A percentile compares a stretch with the other conserved stretches of the same genome.
phyloP scores from a whole-genome alignment of 2,797 vertebrate species.

The Anguilla megastoma region DNA sequence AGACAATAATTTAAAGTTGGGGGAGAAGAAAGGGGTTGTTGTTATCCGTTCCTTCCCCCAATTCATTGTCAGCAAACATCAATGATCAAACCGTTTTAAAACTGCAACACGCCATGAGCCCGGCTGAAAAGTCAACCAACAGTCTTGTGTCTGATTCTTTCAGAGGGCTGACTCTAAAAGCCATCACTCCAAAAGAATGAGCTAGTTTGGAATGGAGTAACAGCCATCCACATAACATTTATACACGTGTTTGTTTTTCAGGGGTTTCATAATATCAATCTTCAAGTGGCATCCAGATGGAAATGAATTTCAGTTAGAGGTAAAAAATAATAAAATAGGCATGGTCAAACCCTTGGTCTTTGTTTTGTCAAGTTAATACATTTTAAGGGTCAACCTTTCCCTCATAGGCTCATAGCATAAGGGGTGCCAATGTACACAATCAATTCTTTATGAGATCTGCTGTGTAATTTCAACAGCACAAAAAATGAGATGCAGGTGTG shows the following conservation, averaged over 20 bases:
- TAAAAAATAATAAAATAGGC: neutral
- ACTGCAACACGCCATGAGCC: neutral
- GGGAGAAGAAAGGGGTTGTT: no score
- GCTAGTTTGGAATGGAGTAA: neutral
- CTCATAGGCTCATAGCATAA: neutral
- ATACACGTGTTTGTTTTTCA: neutral
- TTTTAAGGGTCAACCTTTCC: neutral
- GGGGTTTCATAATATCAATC: neutral
- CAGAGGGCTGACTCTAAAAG: neutral
- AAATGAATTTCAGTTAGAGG: conserved; percentile 7
- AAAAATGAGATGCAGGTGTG: neutral
- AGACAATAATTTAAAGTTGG: neutral
- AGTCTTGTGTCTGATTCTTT: neutral
- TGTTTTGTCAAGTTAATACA: neutral
- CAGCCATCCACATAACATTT: neutral
- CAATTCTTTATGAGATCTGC: neutral
- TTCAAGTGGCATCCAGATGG: neutral
- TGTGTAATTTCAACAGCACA: neutral
- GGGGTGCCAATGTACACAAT: neutral
- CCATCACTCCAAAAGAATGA: neutral
- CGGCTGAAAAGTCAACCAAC: neutral
- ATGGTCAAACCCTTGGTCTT: neutral
- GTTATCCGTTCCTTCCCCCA: neutral
- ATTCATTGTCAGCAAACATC: neutral
- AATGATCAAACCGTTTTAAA: neutral